These are phyloP conservation scores for Haliaeetus leucogaster DNA, from an alignment of 2,113 vertebrate species.

Conservation along the genomic window DNA sequence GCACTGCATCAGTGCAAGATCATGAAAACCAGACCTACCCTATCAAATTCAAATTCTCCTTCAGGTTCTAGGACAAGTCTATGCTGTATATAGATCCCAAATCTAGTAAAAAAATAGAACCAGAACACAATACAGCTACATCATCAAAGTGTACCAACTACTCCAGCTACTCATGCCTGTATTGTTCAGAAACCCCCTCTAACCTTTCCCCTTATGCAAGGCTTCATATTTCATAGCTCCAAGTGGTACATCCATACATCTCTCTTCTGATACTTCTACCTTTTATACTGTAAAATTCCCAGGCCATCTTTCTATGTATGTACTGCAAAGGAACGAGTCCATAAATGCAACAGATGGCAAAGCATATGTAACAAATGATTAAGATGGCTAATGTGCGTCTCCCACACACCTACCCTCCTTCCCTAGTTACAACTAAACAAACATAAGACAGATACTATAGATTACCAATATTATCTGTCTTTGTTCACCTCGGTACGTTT, in stretches of 20 bases:
- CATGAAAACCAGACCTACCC: background rate
- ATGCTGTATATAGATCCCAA: background rate
- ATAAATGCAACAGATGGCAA: conserved; percentile 40
- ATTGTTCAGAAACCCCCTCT: background rate
- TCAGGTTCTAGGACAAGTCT: background rate
- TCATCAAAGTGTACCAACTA: background rate
- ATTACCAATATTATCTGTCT: background rate
- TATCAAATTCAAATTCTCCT: background rate
- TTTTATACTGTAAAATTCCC: background rate
- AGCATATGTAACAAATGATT: conserved; percentile 41
- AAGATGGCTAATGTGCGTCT: conserved; percentile 12
- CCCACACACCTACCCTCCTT: conserved; percentile 23
- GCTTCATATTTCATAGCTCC: background rate
- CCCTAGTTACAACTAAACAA: conserved; percentile 33
- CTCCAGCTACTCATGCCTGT: background rate
- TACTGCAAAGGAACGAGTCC: background rate
- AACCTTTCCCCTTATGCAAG: background rate
- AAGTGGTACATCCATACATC: background rate
- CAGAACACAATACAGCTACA: background rate
- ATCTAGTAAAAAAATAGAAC: background rate
- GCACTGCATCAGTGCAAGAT: background rate
- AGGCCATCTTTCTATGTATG: background rate
- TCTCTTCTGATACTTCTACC: background rate
- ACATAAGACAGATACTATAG: background rate
- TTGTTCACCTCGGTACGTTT: background rate